Evolutionary conservation across 2,888 invertebrate species (phyloP), one percentile per base, ranked within the genome.

Genomic region (Oscheius sp.): DNA sequence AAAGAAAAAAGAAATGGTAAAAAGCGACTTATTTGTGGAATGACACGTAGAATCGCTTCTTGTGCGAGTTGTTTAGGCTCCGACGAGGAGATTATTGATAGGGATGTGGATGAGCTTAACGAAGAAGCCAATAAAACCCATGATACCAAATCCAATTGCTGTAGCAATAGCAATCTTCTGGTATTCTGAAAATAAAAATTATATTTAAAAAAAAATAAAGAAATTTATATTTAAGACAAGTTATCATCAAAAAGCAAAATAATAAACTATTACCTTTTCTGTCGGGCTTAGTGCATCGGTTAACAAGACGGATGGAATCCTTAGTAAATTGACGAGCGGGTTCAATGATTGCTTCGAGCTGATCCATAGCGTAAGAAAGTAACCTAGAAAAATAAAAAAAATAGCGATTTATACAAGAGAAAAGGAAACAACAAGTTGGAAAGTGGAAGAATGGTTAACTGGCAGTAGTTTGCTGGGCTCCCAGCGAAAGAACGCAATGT

Each of bases 71-170:
- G 41, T 3, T 74, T 78, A 78, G 44, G 74, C 88, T 85, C 87
- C 88, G 87, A 88, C 88, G 85, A 89, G 89, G 85, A 89, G 89
- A 86, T 89, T 89, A 85, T 89, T 89, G 86, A 98, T 98, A 78
- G 98, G 98, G 88, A 98, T 98, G 88, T 98, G 98, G 88, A 98
- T 98, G 82, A 98, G 90, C 89, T 99, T 99, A 38, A 98, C 98
- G 85, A 98, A 98, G 90, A 98, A 98, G 83, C 98, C 98, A 87
- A 98, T 98, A 89, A 98, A 98, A 67, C 98, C 98, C 98, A 98
- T 98, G 88, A 98, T 96, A 88, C 94, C 95, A 90, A 98, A 98
- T 68, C 98, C 98, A 86, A 98, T 95, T 3, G 97, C 97, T 71
- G 98, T 98, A 67, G 98, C 98, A 82, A 97, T 93, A 28, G 97